phyloP scores from a whole-genome alignment of 2,797 vertebrate species.

The Simalia tracyae region DNA sequence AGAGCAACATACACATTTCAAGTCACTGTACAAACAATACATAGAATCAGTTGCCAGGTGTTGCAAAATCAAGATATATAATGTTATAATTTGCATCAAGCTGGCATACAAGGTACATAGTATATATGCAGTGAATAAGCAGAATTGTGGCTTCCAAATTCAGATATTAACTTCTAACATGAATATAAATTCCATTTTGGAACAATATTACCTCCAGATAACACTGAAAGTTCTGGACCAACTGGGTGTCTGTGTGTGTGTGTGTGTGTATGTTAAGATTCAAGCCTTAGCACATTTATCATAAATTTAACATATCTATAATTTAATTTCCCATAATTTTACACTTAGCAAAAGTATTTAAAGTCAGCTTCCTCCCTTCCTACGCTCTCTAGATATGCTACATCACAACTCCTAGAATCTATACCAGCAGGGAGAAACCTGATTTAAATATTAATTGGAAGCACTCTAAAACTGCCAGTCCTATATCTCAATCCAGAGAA shows the following conservation, averaged over 20 bases:
- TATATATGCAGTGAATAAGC: neutral
- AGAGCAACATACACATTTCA: neutral
- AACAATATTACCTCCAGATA: neutral
- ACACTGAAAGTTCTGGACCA: neutral
- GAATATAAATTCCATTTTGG: neutral
- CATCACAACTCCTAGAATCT: neutral
- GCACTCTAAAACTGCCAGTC: neutral
- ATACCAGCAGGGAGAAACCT: neutral
- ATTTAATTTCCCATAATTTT: neutral
- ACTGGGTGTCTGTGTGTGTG: neutral
- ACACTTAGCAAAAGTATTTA: neutral
- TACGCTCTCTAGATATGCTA: neutral
- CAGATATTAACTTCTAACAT: neutral
- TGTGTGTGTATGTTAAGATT: neutral
- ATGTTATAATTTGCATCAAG: neutral
- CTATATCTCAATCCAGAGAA: neutral
- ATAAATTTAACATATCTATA: neutral
- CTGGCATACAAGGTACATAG: neutral
- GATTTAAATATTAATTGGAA: neutral
- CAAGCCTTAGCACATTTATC: neutral
- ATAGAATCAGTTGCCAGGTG: neutral
- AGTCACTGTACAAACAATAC: neutral
- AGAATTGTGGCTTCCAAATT: neutral
- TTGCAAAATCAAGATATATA: neutral
- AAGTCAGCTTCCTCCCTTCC: neutral